These are phyloP conservation scores for Eonycteris spelaea DNA, from an alignment of 2,113 vertebrate species.

Conservation along the genomic window DNA sequence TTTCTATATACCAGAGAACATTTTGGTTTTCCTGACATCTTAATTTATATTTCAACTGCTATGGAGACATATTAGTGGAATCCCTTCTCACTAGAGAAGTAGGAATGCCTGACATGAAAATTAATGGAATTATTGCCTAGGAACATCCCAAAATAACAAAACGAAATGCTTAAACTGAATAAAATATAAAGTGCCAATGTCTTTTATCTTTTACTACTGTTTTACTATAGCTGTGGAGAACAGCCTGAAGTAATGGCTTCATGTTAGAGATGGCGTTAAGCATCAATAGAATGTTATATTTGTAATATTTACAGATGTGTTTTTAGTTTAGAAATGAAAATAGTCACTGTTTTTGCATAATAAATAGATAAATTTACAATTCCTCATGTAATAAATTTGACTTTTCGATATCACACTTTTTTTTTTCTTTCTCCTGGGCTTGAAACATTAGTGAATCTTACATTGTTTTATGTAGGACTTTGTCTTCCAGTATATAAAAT, in stretches of 20 bases:
- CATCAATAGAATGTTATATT: not conserved
- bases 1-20: not conserved
- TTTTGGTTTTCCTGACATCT: not conserved
- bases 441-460: not conserved
- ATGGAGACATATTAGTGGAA: not conserved
- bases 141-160: not conserved
- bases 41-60: conserved; percentile 18
- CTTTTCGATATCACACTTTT: not conserved
- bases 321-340: conserved; percentile 1
- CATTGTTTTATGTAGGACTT: not conserved
- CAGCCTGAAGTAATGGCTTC: not conserved
- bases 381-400: not conserved
- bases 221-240: not conserved
- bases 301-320: not conserved
- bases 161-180: not conserved
- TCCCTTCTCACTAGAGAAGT: not conserved
- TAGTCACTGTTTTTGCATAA: not conserved
- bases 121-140: not conserved
- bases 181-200: not conserved
- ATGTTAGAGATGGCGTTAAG: not conserved
- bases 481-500: not conserved
- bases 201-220: not conserved
- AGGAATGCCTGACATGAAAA: not conserved
- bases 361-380: not conserved
- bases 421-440: not conserved